A percentile compares a stretch with the other conserved stretches of the same genome.
These are phyloP conservation scores for Dryococelus australis DNA, from an alignment of 2,888 invertebrate genomes.

Conservation along the genomic window DNA sequence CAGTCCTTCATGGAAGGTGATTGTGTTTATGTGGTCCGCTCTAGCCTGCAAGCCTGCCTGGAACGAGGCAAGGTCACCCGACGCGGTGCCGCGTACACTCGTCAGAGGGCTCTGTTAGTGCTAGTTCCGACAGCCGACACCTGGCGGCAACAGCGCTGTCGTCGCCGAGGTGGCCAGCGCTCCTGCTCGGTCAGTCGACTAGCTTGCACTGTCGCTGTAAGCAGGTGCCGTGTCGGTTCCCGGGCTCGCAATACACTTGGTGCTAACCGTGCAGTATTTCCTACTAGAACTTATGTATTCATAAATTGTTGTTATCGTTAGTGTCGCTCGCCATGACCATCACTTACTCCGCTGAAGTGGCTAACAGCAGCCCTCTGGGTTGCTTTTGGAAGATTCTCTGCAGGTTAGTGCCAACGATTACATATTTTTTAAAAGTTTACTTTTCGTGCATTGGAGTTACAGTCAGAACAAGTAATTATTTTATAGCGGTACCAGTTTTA, in stretches of 20 bases:
- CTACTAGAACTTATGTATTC: not conserved
- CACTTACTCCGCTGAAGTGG: conserved; percentile 3
- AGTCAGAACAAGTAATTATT: too few relatives aligned
- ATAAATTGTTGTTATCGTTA: not conserved
- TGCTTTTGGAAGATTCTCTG: conserved; percentile 21
- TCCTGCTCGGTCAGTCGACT: not conserved
- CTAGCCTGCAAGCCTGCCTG: not conserved
- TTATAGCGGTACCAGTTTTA: too few relatives aligned
- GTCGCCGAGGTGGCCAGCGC: not conserved
- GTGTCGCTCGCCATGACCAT: conserved; percentile 20
- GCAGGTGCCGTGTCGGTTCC: not conserved
- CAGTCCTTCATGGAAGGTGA: too few relatives aligned
- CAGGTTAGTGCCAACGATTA: not conserved
- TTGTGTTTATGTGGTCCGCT: too few relatives aligned
- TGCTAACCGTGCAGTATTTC: conserved; percentile 3
- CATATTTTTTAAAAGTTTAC: not conserved
- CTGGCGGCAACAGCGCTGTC: conserved; percentile 4
- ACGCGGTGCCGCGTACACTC: not conserved
- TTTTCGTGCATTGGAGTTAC: not conserved
- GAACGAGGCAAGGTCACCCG: conserved; percentile 21
- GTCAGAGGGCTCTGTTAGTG: not conserved
- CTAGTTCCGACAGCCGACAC: not conserved
- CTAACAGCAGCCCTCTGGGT: conserved; percentile 12
- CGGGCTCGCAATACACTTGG: not conserved
- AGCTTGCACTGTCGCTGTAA: not conserved